phyloP scores from a whole-genome alignment of 2,888 invertebrate species.

The Mellilla xanthometata region DNA sequence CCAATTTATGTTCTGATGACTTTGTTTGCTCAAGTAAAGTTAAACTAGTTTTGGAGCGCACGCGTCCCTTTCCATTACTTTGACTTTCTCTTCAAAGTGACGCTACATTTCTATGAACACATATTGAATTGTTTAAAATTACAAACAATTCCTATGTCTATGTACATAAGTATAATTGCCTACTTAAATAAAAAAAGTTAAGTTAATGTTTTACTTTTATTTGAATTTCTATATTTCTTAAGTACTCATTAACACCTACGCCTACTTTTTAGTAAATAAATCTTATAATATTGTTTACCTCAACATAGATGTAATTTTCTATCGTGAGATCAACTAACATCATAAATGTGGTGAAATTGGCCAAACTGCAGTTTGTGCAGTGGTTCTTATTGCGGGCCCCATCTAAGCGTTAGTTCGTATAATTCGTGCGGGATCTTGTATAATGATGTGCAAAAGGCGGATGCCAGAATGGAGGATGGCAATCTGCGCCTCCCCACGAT shows the following conservation, averaged over 20 bases:
- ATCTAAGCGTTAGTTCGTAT: slow-evolving; percentile 13
- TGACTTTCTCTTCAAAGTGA: slow-evolving; percentile 28
- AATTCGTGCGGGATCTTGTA: slow-evolving; percentile 49
- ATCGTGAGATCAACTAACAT: too few species aligned
- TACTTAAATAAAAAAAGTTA: too few species aligned
- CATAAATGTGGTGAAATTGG: neutral
- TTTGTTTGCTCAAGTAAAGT: slow-evolving; percentile 28
- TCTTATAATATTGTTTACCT: too few species aligned
- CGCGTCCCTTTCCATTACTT: slow-evolving; percentile 13
- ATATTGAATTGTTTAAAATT: slow-evolving; percentile 1
- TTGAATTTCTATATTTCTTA: too few species aligned
- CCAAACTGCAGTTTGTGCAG: slow-evolving; percentile 6
- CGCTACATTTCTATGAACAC: slow-evolving; percentile 27
- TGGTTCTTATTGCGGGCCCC: slow-evolving; percentile 6
- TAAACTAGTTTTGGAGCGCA: slow-evolving; percentile 28
- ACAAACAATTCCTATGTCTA: too few species aligned
- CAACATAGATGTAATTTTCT: too few species aligned
- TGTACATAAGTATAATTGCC: too few species aligned
- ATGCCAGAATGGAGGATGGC: slow-evolving; percentile 74
- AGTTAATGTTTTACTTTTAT: too few species aligned
- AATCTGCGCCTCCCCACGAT: slow-evolving; percentile 78
- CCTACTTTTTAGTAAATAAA: too few species aligned
- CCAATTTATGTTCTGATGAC: slow-evolving; percentile 37
- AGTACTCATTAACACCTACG: too few species aligned
- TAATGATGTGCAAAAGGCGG: slow-evolving; percentile 76